Percentiles rank a stretch among this genome's conserved stretches.
phyloP scores from a whole-genome alignment of 2,797 vertebrate genomes.

The Syngnathus rostellatus region DNA sequence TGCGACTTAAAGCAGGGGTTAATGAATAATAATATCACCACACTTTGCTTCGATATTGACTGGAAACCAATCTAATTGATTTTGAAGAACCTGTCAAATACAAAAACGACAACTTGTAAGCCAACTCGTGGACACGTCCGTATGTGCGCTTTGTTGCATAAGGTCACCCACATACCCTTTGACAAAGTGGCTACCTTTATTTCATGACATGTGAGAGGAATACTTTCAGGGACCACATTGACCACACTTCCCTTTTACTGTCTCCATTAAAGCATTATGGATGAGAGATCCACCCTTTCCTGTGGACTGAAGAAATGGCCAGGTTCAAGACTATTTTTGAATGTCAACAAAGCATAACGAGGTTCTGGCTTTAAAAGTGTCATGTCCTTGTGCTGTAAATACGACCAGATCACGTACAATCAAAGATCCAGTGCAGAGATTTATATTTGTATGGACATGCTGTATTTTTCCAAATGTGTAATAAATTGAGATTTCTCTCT shows the following conservation, averaged over 20 bases:
- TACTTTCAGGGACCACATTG: neutral
- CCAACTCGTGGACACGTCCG: neutral
- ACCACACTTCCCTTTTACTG: neutral
- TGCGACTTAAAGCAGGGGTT: neutral
- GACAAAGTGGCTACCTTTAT: neutral
- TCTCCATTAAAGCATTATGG: neutral
- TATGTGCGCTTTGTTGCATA: neutral
- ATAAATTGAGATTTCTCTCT: constrained; percentile 34
- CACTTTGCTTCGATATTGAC: neutral
- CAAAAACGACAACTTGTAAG: constrained; percentile 13
- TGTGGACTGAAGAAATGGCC: constrained; percentile 21
- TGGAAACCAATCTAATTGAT: neutral
- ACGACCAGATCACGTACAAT: constrained; percentile 6
- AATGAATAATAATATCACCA: neutral
- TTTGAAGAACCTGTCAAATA: constrained; percentile 1
- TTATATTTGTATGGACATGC: constrained; percentile 44
- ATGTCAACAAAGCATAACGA: constrained; percentile 19
- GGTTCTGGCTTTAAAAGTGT: constrained; percentile 1
- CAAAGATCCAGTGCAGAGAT: constrained; percentile 16
- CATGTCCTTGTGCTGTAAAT: constrained; percentile 2
- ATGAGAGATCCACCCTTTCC: constrained; percentile 16
- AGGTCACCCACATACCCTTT: neutral
- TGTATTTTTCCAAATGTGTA: constrained; percentile 43
- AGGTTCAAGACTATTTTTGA: constrained; percentile 41
- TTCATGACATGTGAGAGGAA: neutral